These are phyloP conservation scores for Diplodus sargus DNA, from an alignment of 2,797 vertebrate genomes.

Conservation along the genomic window DNA sequence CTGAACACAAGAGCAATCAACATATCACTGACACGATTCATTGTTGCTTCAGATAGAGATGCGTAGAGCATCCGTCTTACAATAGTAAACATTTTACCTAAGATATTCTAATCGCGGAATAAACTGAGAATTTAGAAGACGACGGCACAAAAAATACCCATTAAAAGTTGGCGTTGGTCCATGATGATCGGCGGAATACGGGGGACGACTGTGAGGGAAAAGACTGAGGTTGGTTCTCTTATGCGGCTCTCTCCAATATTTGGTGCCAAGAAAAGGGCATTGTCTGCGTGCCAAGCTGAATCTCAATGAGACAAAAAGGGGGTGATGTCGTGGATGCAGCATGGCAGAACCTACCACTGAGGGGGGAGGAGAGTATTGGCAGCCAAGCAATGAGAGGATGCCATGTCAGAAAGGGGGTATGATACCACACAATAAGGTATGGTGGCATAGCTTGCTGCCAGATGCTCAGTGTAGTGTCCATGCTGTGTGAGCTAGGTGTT, in stretches of 20 bases:
- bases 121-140: constrained; percentile 48
- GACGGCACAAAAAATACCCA: constrained; percentile 67
- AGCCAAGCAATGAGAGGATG: constrained; percentile 73
- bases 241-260: constrained; percentile 70
- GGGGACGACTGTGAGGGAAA: constrained; percentile 55
- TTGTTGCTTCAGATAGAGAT: constrained; percentile 15
- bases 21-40: constrained; percentile 12
- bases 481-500: constrained; percentile 39
- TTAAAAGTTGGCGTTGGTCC: constrained; percentile 65
- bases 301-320: constrained; percentile 83
- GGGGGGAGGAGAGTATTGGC: constrained; percentile 74
- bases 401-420: constrained; percentile 69
- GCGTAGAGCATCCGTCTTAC: constrained; percentile 20
- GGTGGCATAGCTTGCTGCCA: constrained; percentile 56
- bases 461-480: constrained; percentile 38
- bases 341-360: constrained; percentile 69
- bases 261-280: constrained; percentile 84
- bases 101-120: constrained; percentile 24
- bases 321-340: constrained; percentile 71
- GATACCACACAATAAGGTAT: constrained; percentile 60
- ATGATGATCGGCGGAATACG: constrained; percentile 52
- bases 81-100: constrained; percentile 17
- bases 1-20: constrained; percentile 29
- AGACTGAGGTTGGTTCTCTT: constrained; percentile 68
- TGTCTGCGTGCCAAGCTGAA: constrained; percentile 83